A percentile compares a stretch with the other conserved stretches of the same genome.
These are phyloP conservation scores for Cepphus grylle DNA, from an alignment of 2,113 vertebrate genomes.

Conservation along the genomic window DNA sequence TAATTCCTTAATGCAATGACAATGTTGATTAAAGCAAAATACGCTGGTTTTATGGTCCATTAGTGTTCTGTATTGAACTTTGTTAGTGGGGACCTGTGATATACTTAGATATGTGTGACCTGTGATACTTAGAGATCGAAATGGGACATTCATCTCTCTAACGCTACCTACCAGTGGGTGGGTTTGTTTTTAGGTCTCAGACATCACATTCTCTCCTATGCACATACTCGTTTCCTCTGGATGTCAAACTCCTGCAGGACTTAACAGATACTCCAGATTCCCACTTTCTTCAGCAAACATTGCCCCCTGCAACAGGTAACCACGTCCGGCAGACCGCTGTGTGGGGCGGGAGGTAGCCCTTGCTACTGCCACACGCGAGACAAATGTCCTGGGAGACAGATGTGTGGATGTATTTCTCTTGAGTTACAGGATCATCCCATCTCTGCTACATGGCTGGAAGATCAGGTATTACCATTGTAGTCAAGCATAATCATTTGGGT, in stretches of 20 bases:
- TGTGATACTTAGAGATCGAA: not conserved
- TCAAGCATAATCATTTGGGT: not conserved
- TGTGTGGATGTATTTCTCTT: not conserved
- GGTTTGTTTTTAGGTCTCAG: not conserved
- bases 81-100: not conserved
- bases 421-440: not conserved
- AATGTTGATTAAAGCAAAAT: not conserved
- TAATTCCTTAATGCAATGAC: not conserved
- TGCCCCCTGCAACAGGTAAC: no score
- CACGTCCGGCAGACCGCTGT: fast-evolving
- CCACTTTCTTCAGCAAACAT: not conserved
- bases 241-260: not conserved
- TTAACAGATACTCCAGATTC: not conserved
- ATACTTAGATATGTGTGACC: no score
- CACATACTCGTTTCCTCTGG: not conserved
- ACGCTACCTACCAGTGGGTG: not conserved
- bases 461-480: not conserved
- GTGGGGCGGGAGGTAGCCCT: not conserved
- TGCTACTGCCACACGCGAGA: not conserved
- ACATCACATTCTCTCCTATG: not conserved
- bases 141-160: not conserved
- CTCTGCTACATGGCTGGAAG: not conserved
- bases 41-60: fast-evolving
- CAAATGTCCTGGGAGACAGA: not conserved
- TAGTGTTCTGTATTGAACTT: not conserved